Evolutionary conservation across 2,113 vertebrate species (phyloP), one percentile per base, ranked within the genome.

Genomic region (Anguilla rostrata): DNA sequence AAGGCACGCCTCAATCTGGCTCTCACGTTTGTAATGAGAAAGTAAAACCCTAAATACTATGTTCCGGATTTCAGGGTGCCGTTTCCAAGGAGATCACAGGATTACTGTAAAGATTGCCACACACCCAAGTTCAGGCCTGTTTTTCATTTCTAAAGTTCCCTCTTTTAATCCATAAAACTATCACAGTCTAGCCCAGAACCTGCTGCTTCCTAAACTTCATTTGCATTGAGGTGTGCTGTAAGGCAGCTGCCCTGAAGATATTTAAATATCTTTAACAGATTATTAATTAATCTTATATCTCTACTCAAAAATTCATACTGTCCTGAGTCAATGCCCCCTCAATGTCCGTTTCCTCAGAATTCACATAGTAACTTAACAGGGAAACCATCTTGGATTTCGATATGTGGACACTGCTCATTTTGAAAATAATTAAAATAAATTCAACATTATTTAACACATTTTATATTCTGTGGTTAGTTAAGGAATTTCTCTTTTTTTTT

Each of bases 221-320:
- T 60, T 60, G 57, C 39, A 18, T 12, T 84, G 53, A 3, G 12
- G 39, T 84, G 41, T 16, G 29, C 15, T 20, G 56, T 56, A 39
- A 84, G 60, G 83, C n/a, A 84, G 39, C 83, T 39, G 83, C 83
- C 9, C 53, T 56, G 40, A 66, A 34, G 83, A 66, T 71, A 40
- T 66, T 57, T 66, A 84, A 66, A 84, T 56, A 60, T 46, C 29
- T 84, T 56, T 18, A 84, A 29, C 46, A 63, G 46, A 84, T 53
- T 34, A 84, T 2, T 26, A 53, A 84, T 84, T 84, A 63, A 84
- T 63, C 83, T 84, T 84, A 1, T 39, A 18, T 16, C 49, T 60
- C 39, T 57, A n/a, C 39, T 60, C 11, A 22, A 5, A 39, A 15
- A 63, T 60, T n/a, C 57, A 84, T 39, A 49, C 29, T 14, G 16